Evolutionary conservation across 2,888 invertebrate genomes (phyloP), one percentile per base, ranked within the genome.

Genomic region (Hydrotaea diabolus): DNA sequence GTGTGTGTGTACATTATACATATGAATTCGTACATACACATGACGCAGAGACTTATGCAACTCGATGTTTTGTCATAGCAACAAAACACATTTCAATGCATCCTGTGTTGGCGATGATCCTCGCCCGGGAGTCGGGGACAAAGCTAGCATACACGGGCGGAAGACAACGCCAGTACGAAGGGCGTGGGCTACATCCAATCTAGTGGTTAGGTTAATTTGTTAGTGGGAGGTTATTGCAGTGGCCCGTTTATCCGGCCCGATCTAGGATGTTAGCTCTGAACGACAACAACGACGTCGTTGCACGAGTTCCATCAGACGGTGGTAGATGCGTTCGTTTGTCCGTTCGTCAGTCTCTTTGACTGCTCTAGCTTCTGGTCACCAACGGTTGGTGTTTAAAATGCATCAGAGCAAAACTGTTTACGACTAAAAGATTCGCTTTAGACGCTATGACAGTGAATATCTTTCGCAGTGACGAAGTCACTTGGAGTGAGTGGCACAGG

Each of bases 381-480:
- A 59, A 59, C 26, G 59, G 4, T 57, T 59, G n/a, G 39, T 72
- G 4, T 72, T 55, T 72, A 76, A 77, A 72, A 72, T 77, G 76
- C 76, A 81, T 26, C 72, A 72, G 53, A 71, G 64, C 43, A 64
- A 64, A 72, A 72, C 17, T 7, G 19, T 76, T 64, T 57, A 49
- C 36, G 26, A n/a, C 19, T 7, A 19, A 31, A 81, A 66, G 46
- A 76, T 72, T 43, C 64, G 62, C 64, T 77, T 81, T 72, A 31
- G 39, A 66, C n/a, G 15, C 26, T 26, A 59, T 23, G 26, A 59
- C 59, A 59, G 23, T 23, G 59, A 26, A 59, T 26, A 23, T 59
- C 59, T 26, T 59, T 11, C 4, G 17, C 23, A 26, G 59, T 59
- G 59, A 26, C 13, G 17, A 66, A 3, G 21, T 9, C 17, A 23